phyloP scores from a whole-genome alignment of 2,888 invertebrate genomes.

The Rhogogaster chlorosoma region DNA sequence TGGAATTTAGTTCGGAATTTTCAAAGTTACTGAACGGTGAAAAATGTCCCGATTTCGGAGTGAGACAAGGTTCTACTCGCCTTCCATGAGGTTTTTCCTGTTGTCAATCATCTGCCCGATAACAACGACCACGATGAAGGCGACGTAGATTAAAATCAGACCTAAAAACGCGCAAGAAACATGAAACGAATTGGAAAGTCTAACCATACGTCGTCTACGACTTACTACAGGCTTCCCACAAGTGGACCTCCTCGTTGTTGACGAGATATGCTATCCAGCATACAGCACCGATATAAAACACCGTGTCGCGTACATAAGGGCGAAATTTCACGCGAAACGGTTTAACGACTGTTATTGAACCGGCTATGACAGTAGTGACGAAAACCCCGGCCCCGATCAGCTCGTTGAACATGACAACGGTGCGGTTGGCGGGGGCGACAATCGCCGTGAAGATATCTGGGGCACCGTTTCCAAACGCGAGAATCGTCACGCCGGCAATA shows the following conservation, averaged over 20 bases:
- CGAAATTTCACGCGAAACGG: constrained; percentile 78
- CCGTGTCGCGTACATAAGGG: constrained; percentile 69
- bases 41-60: too few relatives aligned
- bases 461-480: constrained; percentile 86
- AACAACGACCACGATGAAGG: constrained; percentile 79
- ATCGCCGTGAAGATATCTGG: constrained; percentile 85
- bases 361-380: constrained; percentile 81
- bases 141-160: constrained; percentile 77
- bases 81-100: constrained; percentile 58
- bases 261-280: constrained; percentile 79
- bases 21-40: too few relatives aligned
- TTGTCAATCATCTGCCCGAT: constrained; percentile 70
- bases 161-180: constrained; percentile 65
- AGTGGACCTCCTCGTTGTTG: constrained; percentile 76
- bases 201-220: background rate
- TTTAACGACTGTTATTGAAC: constrained; percentile 79
- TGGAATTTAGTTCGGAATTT: too few relatives aligned
- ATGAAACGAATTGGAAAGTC: background rate
- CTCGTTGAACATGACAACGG: constrained; percentile 76
- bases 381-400: constrained; percentile 82
- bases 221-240: constrained; percentile 79
- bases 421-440: constrained; percentile 77
- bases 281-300: constrained; percentile 75
- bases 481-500: constrained; percentile 84
- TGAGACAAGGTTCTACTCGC: background rate